Evolutionary conservation across 2,888 invertebrate genomes (phyloP), one percentile per base, ranked within the genome.

Genomic region (Asteroscopus sphinx): DNA sequence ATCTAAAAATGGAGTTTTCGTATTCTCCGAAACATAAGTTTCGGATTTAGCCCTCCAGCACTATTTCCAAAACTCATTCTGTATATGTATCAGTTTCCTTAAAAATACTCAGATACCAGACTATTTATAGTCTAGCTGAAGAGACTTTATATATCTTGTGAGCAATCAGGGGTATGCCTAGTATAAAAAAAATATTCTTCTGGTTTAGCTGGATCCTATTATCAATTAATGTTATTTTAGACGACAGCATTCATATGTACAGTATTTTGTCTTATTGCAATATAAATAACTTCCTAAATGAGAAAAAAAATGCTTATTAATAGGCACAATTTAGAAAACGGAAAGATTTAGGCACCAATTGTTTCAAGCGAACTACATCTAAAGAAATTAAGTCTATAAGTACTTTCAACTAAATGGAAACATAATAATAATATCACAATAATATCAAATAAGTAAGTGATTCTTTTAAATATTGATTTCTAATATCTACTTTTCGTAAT

Each of bases 261-360:
- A 82, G 54, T 59, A 59, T 28, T 26, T 33, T 68, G 61, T 69
- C 70, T 80, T 80, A 79, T 57, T 65, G 59, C 63, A 60, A 67
- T 66, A 59, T 53, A 62, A 69, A 56, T 64, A 65, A 70, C 60
- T 76, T 55, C 41, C 28, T 57, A 76, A 46, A 62, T 59, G 59
- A 61, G 52, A 58, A 68, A 69, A 68, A 69, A 44, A 16, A 57
- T 59, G 44, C 65, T 70, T 76, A 59, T 47, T 46, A 57, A 41
- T 66, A 73, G 58, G 64, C 58, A 60, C 45, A 57, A 57, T 75
- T 63, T 61, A 78, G n/a, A 77, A 82, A 79, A 76, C 68, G 69
- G 76, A 76, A 81, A 80, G 80, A 83, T 85, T 69, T 90, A 90
- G 89, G 90, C 91, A 91, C 91, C 86, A 78, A 81, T 84, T 80